These are phyloP conservation scores for Phenganax subtilis DNA, from an alignment of 92 coral and sea anemone genomes.

Conservation along the genomic window DNA sequence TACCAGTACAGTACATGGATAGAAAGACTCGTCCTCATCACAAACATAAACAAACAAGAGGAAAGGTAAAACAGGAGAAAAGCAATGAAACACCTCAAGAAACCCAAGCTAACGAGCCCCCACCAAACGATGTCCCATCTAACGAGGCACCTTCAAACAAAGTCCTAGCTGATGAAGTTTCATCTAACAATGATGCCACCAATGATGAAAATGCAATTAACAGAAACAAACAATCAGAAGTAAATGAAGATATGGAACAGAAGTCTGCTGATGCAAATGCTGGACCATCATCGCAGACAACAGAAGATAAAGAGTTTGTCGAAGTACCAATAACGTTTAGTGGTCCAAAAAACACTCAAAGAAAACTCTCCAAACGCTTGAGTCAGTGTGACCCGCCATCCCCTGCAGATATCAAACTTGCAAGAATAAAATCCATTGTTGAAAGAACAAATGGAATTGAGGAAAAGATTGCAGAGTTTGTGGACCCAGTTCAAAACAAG, in stretches of 20 bases:
- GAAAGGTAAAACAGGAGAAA: not conserved
- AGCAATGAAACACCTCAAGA: not conserved
- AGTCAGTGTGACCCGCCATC: conserved; percentile 38
- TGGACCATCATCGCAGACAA: conserved; percentile 2
- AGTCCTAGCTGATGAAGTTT: not conserved
- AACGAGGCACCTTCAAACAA: not conserved
- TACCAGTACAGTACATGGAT: conserved; percentile 33
- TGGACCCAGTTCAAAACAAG: conserved; percentile 40
- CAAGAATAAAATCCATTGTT: conserved; percentile 47
- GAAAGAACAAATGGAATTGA: conserved; percentile 40
- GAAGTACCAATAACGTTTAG: not conserved
- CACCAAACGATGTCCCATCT: not conserved
- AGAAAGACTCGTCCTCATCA: not conserved
- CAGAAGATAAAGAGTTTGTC: not conserved
- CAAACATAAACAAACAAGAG: conserved; percentile 25
- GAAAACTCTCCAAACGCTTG: not conserved
- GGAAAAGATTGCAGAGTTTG: conserved; percentile 48
- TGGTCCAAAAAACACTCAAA: not conserved
- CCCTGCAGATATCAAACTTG: conserved; percentile 39
- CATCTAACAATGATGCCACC: not conserved
- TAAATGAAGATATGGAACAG: not conserved
- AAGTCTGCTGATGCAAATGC: not conserved
- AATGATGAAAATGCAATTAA: not conserved
- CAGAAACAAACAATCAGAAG: not conserved
- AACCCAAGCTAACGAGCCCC: not conserved